Conservation (phyloP, 1,140 invertebrate genomes). For the Theocolax elegans region DNA sequence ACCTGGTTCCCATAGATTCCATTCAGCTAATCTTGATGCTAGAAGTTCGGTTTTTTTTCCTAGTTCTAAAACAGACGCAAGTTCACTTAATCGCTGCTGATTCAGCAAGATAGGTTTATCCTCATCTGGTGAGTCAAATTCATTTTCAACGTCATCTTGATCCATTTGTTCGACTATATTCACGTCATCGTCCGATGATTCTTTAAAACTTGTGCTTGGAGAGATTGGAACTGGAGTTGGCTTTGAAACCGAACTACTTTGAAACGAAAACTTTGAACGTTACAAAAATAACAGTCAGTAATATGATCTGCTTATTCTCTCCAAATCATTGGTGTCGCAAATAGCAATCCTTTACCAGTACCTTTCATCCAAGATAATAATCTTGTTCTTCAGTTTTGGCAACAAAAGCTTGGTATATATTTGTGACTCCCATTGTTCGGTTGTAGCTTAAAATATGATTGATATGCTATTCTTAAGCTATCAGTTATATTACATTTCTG, state of each 20-base stretch:
- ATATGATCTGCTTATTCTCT: not conserved
- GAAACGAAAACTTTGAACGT: not conserved
- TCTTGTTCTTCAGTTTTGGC: not conserved
- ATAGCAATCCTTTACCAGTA: not conserved
- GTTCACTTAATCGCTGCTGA: not conserved
- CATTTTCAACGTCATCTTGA: too few species aligned
- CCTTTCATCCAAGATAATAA: not conserved
- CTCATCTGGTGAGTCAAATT: not conserved
- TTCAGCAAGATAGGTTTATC: not conserved
- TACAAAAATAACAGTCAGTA: not conserved
- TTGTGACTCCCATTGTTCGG: not conserved
- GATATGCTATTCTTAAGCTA: not conserved
- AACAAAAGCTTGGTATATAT: not conserved
- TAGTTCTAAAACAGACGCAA: not conserved
- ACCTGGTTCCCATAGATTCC: not conserved
- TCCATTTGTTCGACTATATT: not conserved
- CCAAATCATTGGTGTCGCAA: not conserved
- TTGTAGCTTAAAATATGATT: not conserved
- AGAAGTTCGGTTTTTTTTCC: not conserved
- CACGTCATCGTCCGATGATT: too few species aligned
- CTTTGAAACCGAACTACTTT: not conserved
- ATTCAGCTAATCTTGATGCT: not conserved
- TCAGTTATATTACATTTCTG: not conserved
- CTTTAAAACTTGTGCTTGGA: too few species aligned
- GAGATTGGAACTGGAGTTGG: not conserved